A percentile compares a stretch with the other conserved stretches of the same genome.
These are phyloP conservation scores for Scophthalmus maximus DNA, from an alignment of 2,113 vertebrate genomes.

Conservation along the genomic window DNA sequence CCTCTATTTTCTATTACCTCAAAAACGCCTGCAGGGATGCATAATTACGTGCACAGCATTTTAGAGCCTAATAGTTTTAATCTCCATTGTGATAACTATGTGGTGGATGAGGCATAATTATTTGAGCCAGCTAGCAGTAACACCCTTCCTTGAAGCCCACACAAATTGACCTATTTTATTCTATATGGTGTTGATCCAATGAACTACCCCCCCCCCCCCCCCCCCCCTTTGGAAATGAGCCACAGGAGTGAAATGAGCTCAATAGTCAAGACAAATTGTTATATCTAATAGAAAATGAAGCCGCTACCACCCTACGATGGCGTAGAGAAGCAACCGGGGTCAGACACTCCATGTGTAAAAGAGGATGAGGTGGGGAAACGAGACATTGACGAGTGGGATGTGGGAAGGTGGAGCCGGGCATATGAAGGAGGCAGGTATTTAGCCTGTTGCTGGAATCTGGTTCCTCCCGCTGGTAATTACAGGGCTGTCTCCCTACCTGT, in stretches of 20 bases:
- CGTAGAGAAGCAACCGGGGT: neutral
- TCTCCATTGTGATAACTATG: slow-evolving; percentile 50
- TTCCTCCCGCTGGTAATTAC: slow-evolving; percentile 80
- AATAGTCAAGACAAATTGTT: neutral
- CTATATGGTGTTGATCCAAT: neutral
- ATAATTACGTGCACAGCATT: slow-evolving; percentile 48
- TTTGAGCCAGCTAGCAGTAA: slow-evolving; percentile 29
- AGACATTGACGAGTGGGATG: slow-evolving; percentile 36
- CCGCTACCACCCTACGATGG: neutral
- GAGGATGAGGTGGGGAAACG: slow-evolving; percentile 11
- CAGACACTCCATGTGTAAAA: slow-evolving; percentile 9
- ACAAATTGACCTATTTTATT: slow-evolving; percentile 27
- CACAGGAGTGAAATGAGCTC: slow-evolving; percentile 5
- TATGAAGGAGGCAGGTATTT: slow-evolving; percentile 73
- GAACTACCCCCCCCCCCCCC: neutral
- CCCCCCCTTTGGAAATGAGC: slow-evolving; percentile 1
- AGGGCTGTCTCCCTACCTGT: slow-evolving; percentile 78
- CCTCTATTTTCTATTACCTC: slow-evolving; percentile 29
- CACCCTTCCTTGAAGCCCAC: slow-evolving; percentile 38
- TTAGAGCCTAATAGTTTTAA: slow-evolving; percentile 50
- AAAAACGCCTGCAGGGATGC: slow-evolving; percentile 20
- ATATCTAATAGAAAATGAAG: slow-evolving; percentile 16
- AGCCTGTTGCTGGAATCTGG: slow-evolving; percentile 79
- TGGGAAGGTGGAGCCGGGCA: slow-evolving; percentile 50
- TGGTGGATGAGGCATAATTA: slow-evolving; percentile 55